Evolutionary conservation across 2,797 vertebrate species (phyloP), one percentile per base, ranked within the genome.

Genomic region (Galaxias olidus): DNA sequence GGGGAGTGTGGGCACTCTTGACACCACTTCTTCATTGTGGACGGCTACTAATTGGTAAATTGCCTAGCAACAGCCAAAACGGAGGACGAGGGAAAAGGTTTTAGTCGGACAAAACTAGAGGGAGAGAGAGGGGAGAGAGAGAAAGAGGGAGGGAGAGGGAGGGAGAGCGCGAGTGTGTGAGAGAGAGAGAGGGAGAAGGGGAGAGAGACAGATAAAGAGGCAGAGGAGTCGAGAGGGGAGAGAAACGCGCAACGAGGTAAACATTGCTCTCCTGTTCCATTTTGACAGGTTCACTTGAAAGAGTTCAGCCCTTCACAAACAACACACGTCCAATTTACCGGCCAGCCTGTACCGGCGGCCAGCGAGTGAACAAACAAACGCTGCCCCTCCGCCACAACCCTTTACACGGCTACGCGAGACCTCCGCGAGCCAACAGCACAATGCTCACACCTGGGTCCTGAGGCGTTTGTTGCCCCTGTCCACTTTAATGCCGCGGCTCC

Each of bases 21-120:
- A 85, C 74, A 83, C 70, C 69, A 47, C 46, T 47, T 47, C 9
- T 0, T 9, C 11, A 14, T 47, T 47, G 45, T 47, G 46, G 46
- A 47, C 14, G 46, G 46, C 14, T 12, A 10, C 46, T 47, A 91
- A 92, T 91, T 91, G 87, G 79, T 88, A 87, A 90, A 88, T 40
- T 49, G 45, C 14, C 47, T 49, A 48, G 61, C 59, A 59, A 68
- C 58, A 30, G 55, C 48, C 18, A 48, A 58, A n/a, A 20, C 11
- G n/a, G 6, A 55, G 18, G 45, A 48, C 13, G 18, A 40, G 44
- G 19, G 45, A 48, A 30, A 30, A 59, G 11, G 44, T 15, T 45
- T n/a, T n/a, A 9, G 41, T 15, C 0, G 17, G 4, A 57, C 14
- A 43, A 10, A 11, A n/a, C 5, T 1, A 15, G 40, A 57, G 40